phyloP scores from a whole-genome alignment of 2,888 invertebrate genomes.

The Campoplex capitator region DNA sequence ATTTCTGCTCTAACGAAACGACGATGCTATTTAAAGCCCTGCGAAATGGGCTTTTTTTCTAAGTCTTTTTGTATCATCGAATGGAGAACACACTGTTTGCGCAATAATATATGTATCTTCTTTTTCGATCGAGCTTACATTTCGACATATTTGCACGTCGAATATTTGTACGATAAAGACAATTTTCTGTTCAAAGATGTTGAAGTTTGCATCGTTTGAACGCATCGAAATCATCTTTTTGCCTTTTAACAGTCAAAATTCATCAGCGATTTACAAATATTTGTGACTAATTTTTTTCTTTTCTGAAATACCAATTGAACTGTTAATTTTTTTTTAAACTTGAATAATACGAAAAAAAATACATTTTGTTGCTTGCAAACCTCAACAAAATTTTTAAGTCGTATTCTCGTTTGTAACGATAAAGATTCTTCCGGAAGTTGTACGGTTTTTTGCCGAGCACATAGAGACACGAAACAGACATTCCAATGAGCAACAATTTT shows the following conservation, averaged over 20 bases:
- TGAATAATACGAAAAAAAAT: not conserved
- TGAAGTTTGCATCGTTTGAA: not conserved
- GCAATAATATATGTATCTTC: constrained; percentile 22
- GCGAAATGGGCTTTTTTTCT: constrained; percentile 47
- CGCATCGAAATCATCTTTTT: not conserved
- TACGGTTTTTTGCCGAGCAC: constrained; percentile 50
- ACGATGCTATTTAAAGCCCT: constrained; percentile 40
- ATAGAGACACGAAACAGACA: constrained; percentile 51
- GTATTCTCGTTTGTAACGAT: constrained; percentile 34
- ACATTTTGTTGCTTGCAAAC: not conserved
- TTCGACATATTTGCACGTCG: constrained; percentile 47
- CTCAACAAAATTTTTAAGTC: not conserved
- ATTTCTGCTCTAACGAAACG: constrained; percentile 38
- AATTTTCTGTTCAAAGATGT: not conserved
- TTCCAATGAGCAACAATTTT: constrained; percentile 54
- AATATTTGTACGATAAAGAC: constrained; percentile 50
- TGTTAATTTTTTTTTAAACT: not conserved
- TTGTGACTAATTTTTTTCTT: not conserved
- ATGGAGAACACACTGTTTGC: constrained; percentile 20
- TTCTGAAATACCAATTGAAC: not conserved
- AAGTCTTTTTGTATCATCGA: constrained; percentile 50
- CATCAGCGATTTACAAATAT: not conserved
- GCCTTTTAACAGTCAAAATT: not conserved
- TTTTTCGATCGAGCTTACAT: constrained; percentile 61
- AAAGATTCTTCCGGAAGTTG: constrained; percentile 42